Evolutionary conservation across 2,888 invertebrate genomes (phyloP).

Genomic region (Noctuana brunneofusca): DNA sequence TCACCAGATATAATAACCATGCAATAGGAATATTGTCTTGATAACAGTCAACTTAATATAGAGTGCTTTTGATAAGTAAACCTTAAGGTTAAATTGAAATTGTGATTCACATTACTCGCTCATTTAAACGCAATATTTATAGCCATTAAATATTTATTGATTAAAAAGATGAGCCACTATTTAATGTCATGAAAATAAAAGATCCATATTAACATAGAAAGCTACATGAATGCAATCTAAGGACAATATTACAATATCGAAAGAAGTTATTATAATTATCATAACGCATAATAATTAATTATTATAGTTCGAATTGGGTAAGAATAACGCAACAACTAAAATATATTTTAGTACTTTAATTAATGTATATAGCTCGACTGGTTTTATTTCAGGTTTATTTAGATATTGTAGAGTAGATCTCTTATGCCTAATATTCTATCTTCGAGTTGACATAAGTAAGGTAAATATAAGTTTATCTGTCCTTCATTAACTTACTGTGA

Average conservation of each 20-base stretch:
- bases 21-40: no score
- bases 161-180: not conserved
- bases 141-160: not conserved
- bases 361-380: conserved; percentile 49
- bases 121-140: not conserved
- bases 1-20: no score
- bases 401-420: conserved; percentile 37
- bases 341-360: conserved; percentile 40
- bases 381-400: conserved; percentile 36
- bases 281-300: conserved; percentile 47
- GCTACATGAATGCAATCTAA: conserved; percentile 15
- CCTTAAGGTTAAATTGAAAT: no score
- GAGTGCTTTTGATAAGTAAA: not conserved
- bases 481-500: no score
- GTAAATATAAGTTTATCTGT: no score
- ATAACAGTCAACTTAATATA: no score
- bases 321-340: conserved; percentile 57
- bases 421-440: no score
- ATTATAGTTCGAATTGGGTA: conserved; percentile 44
- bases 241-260: conserved; percentile 57
- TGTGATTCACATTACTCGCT: not conserved
- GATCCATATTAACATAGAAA: not conserved
- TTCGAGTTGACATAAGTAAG: no score
- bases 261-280: conserved; percentile 42
- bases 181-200: not conserved